Conservation (phyloP, 2,888 invertebrate species). For the Tholera decimalis region DNA sequence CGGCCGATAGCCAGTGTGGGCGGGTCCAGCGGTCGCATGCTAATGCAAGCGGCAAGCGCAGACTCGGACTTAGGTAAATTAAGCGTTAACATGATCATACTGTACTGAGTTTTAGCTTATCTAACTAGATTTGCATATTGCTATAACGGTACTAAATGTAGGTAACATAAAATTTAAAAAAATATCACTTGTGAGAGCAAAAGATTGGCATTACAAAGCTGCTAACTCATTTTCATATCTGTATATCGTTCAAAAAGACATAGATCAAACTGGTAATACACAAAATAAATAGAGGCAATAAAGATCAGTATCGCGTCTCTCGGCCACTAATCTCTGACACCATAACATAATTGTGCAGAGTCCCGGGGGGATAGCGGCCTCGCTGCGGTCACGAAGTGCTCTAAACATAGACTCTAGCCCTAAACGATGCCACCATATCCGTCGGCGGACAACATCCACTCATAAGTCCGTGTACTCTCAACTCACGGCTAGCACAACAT, state of each 20-base stretch:
- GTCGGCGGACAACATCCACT: constrained; percentile 80
- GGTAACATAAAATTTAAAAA: neutral
- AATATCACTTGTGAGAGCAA: neutral
- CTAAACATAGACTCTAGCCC: constrained; percentile 87
- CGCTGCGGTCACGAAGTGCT: constrained; percentile 85
- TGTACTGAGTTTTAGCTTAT: constrained; percentile 42
- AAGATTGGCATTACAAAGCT: constrained; percentile 4
- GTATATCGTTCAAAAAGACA: constrained; percentile 47
- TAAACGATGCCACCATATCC: constrained; percentile 89
- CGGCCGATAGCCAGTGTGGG: constrained; percentile 84
- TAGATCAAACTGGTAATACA: constrained; percentile 55
- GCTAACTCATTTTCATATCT: constrained; percentile 45
- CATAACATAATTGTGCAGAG: constrained; percentile 88
- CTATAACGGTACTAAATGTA: neutral
- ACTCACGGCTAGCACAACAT: constrained; percentile 61
- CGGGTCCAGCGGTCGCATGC: constrained; percentile 81
- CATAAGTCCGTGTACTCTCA: constrained; percentile 78
- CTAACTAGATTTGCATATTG: constrained; percentile 15
- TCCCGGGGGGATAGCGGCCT: constrained; percentile 73
- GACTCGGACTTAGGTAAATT: constrained; percentile 75
- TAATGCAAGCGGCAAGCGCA: constrained; percentile 79
- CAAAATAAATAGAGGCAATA: constrained; percentile 77
- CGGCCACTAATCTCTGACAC: constrained; percentile 83
- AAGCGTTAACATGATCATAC: constrained; percentile 57
- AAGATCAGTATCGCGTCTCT: constrained; percentile 76